Evolutionary conservation across 1,140 invertebrate genomes (phyloP), one percentile per base, ranked within the genome.

Genomic region (Zaprionus taronus): DNA sequence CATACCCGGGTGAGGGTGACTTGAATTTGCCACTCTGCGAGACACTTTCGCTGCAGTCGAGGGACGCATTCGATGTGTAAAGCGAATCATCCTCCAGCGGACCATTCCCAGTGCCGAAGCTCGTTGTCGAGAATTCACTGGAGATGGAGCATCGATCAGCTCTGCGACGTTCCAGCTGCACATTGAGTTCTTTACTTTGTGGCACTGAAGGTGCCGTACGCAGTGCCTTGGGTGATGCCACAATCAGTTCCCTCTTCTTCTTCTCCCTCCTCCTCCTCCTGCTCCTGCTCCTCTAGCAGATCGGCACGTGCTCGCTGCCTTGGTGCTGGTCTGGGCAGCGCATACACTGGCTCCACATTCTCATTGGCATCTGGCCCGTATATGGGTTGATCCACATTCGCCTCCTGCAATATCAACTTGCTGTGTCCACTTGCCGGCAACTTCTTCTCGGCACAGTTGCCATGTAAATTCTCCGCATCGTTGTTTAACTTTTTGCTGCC

Each of bases 1-100:
- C 89, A 78, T 92, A 92, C 91, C 91, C 90, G 55, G 91, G 90
- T 79, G 89, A 92, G 76, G 79, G 86, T 68, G 90, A 91, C 75
- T 91, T 91, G 51, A 82, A 92, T 58, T 91, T 92, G 70, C 74
- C 77, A 74, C 83, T 90, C 17, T 91, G 81, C 14, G 86, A 91
- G 15, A n/a, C 41, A n/a, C 71, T 81, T 41, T 83, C 85, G 65
- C 82, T 81, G 62, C 60, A 83, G 63, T 83, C 80, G 6, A 92
- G 79, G 17, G 91, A 85, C 1, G 51, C 72, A 51, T 80, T 92
- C 15, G 91, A 92, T 0, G 79, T 68, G 47, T 86, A 92, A 9
- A 79, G 86, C 12, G 65, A 74, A 20, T 66, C 57, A 36, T 58
- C 71, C 17, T 64, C 55, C 24, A 51, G 31, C 9, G 41, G 58